These are phyloP conservation scores for Rhagium mordax DNA, from an alignment of 2,888 invertebrate genomes.

Conservation along the genomic window DNA sequence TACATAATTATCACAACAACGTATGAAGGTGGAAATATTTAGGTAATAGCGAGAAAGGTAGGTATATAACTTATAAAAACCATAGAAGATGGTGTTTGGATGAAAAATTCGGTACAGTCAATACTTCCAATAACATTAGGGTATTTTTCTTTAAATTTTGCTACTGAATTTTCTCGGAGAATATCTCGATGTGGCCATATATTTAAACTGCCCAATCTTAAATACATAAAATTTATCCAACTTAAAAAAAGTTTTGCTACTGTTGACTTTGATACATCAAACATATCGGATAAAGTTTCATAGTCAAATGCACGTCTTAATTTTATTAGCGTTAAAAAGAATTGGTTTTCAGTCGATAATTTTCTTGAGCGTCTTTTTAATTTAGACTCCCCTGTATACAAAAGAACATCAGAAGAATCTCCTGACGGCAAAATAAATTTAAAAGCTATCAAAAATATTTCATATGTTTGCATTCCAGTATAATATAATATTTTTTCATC, in stretches of 20 bases:
- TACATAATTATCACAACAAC: too few species aligned
- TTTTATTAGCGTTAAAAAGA: constrained; percentile 28
- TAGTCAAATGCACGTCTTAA: constrained; percentile 15
- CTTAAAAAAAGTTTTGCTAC: constrained; percentile 20
- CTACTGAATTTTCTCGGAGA: constrained; percentile 38
- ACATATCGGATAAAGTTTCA: constrained; percentile 26
- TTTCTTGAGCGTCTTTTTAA: background rate
- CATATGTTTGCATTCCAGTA: background rate
- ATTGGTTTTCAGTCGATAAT: background rate
- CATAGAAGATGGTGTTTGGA: constrained; percentile 42
- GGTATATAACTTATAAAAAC: too few species aligned
- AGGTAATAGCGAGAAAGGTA: too few species aligned
- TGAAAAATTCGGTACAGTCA: constrained; percentile 42
- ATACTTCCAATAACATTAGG: constrained; percentile 45
- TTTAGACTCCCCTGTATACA: background rate
- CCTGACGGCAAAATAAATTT: background rate
- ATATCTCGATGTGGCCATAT: constrained; percentile 44
- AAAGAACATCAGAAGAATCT: too few species aligned
- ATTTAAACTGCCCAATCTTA: constrained; percentile 25
- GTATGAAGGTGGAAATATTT: too few species aligned
- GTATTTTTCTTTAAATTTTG: constrained; percentile 9
- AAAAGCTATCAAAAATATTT: background rate
- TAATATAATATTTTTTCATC: background rate
- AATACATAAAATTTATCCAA: constrained; percentile 30
- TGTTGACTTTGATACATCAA: constrained; percentile 18